Conservation (phyloP, 2,797 vertebrate species). For the Crenichthys baileyi region DNA sequence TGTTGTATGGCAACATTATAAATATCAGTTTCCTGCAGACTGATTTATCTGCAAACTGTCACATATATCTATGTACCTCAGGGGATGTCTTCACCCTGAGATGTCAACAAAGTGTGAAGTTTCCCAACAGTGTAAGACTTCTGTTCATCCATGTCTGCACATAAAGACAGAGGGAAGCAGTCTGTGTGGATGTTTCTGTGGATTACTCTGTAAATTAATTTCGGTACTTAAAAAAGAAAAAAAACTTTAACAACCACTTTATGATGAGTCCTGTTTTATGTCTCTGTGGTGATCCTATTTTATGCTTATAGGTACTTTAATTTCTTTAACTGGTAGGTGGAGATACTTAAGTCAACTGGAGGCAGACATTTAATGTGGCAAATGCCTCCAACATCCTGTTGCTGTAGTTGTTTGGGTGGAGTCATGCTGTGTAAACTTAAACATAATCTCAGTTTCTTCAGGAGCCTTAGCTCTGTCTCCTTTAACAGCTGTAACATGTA, state of each 20-base stretch:
- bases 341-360: neutral
- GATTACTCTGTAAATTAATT: conserved; percentile 52
- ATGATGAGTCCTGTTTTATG: conserved; percentile 17
- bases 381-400: conserved; percentile 2
- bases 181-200: conserved; percentile 54
- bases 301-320: neutral
- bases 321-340: neutral
- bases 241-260: conserved; percentile 29
- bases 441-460: conserved; percentile 10
- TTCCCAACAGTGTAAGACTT: conserved; percentile 15
- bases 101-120: conserved; percentile 25
- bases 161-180: conserved; percentile 13
- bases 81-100: conserved; percentile 34
- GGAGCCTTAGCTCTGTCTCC: conserved; percentile 30
- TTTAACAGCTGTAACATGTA: conserved; percentile 24
- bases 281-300: conserved; percentile 6
- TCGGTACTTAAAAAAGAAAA: conserved; percentile 61
- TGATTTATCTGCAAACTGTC: conserved; percentile 30
- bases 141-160: neutral
- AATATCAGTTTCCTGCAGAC: conserved; percentile 12
- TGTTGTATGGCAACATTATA: conserved; percentile 9
- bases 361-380: neutral
- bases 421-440: conserved; percentile 42
- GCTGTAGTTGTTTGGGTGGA: conserved; percentile 52
- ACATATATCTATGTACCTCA: conserved; percentile 22